Evolutionary conservation across 2,888 invertebrate species (phyloP).

Genomic region (Aporophyla lueneburgensis): DNA sequence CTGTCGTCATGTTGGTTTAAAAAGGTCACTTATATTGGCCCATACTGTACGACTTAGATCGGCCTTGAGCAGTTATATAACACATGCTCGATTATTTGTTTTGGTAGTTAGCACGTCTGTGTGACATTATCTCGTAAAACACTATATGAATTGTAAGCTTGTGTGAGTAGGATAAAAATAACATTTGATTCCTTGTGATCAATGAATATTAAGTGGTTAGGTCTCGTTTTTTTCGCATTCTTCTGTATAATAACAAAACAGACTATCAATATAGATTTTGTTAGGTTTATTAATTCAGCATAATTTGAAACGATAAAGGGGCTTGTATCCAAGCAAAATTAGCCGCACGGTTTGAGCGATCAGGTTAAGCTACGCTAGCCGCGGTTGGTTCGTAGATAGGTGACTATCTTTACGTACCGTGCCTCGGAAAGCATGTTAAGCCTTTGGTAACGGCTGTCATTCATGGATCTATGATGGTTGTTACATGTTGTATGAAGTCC

Average conservation of each 20-base stretch:
- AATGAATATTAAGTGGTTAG: slow-evolving; percentile 11
- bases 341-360: too few relatives aligned
- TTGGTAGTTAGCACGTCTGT: slow-evolving; percentile 9
- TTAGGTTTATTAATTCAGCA: background rate
- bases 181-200: background rate
- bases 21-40: slow-evolving; percentile 1
- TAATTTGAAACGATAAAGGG: too few relatives aligned
- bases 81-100: slow-evolving; percentile 32
- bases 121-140: slow-evolving; percentile 25
- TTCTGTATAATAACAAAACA: background rate
- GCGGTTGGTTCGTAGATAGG: too few relatives aligned
- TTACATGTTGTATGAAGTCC: too few relatives aligned
- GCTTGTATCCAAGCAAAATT: too few relatives aligned
- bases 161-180: slow-evolving; percentile 13
- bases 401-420: too few relatives aligned
- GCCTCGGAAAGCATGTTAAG: too few relatives aligned
- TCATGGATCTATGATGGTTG: too few relatives aligned
- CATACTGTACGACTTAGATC: background rate
- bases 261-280: background rate
- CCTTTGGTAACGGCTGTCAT: too few relatives aligned
- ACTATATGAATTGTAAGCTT: slow-evolving; percentile 14
- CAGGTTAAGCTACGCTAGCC: too few relatives aligned
- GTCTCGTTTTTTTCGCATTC: background rate
- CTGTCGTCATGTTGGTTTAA: slow-evolving; percentile 5
- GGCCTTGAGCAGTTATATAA: slow-evolving; percentile 38